A percentile compares a stretch with the other conserved stretches of the same genome.
Evolutionary conservation across 2,888 invertebrate species (phyloP).

Genomic region (Stenodera caucasica): DNA sequence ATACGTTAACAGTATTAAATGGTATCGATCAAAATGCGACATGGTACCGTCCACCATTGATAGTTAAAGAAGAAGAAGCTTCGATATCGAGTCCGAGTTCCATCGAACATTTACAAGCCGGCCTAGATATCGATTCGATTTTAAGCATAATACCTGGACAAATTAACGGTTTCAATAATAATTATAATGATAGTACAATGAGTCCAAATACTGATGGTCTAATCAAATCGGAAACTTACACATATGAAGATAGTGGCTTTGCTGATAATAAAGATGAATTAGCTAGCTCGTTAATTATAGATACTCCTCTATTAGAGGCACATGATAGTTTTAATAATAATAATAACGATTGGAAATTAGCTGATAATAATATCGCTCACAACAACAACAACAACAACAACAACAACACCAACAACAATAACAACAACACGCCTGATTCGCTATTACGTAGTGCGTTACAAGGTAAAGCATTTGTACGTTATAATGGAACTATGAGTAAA

Average conservation of each 20-base stretch:
- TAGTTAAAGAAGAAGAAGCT: constrained; percentile 66
- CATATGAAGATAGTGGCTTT: constrained; percentile 77
- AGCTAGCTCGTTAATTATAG: constrained; percentile 55
- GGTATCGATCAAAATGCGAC: constrained; percentile 62
- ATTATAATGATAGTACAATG: constrained; percentile 62
- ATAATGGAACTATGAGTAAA: constrained; percentile 49
- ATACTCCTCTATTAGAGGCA: constrained; percentile 62
- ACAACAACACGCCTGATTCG: constrained; percentile 64
- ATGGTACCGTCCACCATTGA: constrained; percentile 62
- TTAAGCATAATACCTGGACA: constrained; percentile 70
- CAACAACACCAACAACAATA: constrained; percentile 25
- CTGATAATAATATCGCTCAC: constrained; percentile 79
- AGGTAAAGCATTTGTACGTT: constrained; percentile 66
- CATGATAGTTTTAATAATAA: constrained; percentile 66
- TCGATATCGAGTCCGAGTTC: constrained; percentile 64
- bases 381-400: constrained; percentile 61
- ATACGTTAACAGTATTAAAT: constrained; percentile 84
- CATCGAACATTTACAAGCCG: constrained; percentile 61
- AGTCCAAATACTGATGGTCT: constrained; percentile 62
- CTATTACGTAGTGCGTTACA: constrained; percentile 80
- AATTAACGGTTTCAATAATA: constrained; percentile 64
- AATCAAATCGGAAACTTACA: constrained; percentile 73
- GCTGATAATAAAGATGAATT: constrained; percentile 66
- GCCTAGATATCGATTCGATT: constrained; percentile 78
- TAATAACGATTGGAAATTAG: constrained; percentile 82